Conservation (phyloP, 2,113 vertebrate genomes). For the Brienomyrus longianalis region DNA sequence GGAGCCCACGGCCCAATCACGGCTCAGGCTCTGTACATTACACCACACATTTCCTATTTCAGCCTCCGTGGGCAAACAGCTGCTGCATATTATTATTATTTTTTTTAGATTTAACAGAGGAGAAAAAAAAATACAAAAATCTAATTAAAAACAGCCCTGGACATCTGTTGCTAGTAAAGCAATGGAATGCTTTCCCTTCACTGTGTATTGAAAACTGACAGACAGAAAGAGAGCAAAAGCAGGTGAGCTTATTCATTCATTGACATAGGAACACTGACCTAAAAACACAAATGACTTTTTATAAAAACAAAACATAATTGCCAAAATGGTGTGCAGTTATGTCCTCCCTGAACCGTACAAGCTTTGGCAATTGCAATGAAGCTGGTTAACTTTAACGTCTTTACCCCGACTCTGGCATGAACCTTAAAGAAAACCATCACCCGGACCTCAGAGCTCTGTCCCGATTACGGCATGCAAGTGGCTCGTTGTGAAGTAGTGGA, state of each 20-base stretch:
- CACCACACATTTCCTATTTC: constrained; percentile 42
- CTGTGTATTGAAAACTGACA: constrained; percentile 40
- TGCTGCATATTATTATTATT: constrained; percentile 31
- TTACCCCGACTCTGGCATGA: not conserved
- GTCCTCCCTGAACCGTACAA: not conserved
- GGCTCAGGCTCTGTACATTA: not conserved
- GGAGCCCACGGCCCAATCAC: not conserved
- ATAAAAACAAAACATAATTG: not conserved
- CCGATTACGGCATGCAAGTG: not conserved
- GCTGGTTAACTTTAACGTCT: not conserved
- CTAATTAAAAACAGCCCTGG: constrained; percentile 27
- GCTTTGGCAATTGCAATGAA: not conserved
- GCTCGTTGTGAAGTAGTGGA: constrained; percentile 8
- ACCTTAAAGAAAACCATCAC: not conserved
- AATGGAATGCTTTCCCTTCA: constrained; percentile 57
- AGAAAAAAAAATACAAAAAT: constrained; percentile 16
- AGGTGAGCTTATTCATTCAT: constrained; percentile 8
- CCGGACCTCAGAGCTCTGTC: not conserved
- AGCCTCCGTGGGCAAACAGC: constrained; percentile 55
- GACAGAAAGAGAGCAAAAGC: constrained; percentile 20
- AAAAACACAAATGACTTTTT: not conserved
- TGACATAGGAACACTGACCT: not conserved
- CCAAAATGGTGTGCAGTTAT: not conserved
- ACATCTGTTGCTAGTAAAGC: constrained; percentile 70
- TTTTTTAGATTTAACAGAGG: constrained; percentile 35